Evolutionary conservation across 2,888 invertebrate species (phyloP), one percentile per base, ranked within the genome.

Genomic region (Cataglyphis livida): DNA sequence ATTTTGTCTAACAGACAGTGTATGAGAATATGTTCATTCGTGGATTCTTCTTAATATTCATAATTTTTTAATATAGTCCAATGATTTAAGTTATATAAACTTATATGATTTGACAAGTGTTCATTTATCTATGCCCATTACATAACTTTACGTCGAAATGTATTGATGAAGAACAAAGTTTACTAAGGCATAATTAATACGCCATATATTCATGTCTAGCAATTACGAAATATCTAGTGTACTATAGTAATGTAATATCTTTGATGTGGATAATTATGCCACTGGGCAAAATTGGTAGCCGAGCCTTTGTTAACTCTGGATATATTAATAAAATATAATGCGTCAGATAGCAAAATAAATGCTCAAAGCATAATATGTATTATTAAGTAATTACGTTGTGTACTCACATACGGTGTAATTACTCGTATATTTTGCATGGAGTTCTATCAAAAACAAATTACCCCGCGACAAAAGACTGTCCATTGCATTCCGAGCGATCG

Each of bases 401-500:
- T 65, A 12, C 21, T 28, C n/a, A 2, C 1, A 10, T 21, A 7
- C 15, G n/a, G 15, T 44, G n/a, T 79, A 32, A 25, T 70, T 68
- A 78, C 44, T 59, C 68, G 12, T 12, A 76, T 48, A 32, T 44
- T 75, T 32, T n/a, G 18, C 25, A 51, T 21, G 4, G 35, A 48
- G 78, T 48, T 70, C 71, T 44, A 70, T 79, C 44, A 32, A 70
- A 79, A 79, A 70, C 44, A 59, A 70, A 79, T 79, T 79, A 70
- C 18, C 7, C n/a, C 44, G 44, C 35, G 78, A 70, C 78, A 70
- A 70, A 70, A 61, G 59, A 78, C 78, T 21, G 25, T 9, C 59
- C 32, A 41, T 78, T 70, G 78, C 51, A 68, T 21, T 44, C 38
- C 44, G 59, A 41, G 44, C 48, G 78, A 12, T 78, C 78, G 59